Percentiles rank a stretch among this genome's conserved stretches.
phyloP scores from a whole-genome alignment of 2,113 vertebrate species.

The Phyllostomus hastatus region DNA sequence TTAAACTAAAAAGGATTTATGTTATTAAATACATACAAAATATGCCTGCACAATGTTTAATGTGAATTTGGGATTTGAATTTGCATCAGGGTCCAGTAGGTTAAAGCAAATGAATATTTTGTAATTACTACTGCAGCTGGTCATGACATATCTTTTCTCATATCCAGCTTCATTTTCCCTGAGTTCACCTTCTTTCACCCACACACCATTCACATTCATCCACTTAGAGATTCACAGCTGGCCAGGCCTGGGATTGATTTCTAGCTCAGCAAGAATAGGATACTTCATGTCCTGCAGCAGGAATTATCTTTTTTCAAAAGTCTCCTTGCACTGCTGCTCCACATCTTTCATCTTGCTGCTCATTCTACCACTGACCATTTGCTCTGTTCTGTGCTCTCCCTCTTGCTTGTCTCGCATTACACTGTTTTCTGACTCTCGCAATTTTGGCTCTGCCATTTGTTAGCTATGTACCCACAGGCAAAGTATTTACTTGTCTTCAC shows the following conservation, averaged over 20 bases:
- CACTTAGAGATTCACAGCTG: not conserved
- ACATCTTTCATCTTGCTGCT: not conserved
- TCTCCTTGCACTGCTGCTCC: not conserved
- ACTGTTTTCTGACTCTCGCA: not conserved
- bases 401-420: not conserved
- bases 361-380: not conserved
- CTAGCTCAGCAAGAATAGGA: not conserved
- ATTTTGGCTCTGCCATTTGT: not conserved
- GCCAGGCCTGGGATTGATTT: not conserved
- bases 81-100: not conserved
- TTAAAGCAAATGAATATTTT: not conserved
- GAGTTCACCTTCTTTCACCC: not conserved
- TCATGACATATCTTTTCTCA: not conserved
- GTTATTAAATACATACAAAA: not conserved
- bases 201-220: not conserved
- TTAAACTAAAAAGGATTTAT: not conserved
- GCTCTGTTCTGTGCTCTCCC: not conserved
- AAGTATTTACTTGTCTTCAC: not conserved
- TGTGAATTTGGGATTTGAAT: not conserved
- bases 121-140: not conserved
- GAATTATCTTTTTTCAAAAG: not conserved
- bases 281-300: too few species aligned
- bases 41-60: not conserved
- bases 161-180: not conserved
- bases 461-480: not conserved